Evolutionary conservation across 2,113 vertebrate species (phyloP), one percentile per base, ranked within the genome.

Genomic region (Pitta sordida): DNA sequence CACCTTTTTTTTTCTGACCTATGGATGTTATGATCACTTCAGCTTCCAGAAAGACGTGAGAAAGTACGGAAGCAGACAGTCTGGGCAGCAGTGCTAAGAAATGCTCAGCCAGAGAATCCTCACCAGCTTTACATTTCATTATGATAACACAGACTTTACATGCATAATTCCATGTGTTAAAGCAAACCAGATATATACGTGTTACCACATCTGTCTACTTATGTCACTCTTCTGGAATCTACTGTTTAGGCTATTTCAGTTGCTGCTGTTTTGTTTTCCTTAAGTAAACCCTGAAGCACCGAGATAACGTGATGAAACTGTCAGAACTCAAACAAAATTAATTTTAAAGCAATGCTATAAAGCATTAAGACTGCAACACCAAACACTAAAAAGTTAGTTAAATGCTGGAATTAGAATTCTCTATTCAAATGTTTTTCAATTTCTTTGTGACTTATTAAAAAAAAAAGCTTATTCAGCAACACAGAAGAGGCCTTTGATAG

Each of bases 71-170:
- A 90, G 22, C 46, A 78, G 36, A 76, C 49, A 56, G 64, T 30
- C 39, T 48, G 46, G 53, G 49, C 69, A 89, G 62, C 3, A 20
- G 39, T 74, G 83, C 79, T 59, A 80, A 65, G 48, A 37, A 93
- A 75, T 81, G 43, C 60, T 65, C 75, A 64, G 48, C 37, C 67
- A 65, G 68, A 68, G 32, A 68, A 75, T 56, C 22, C 64, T 34
- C 41, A 49, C 62, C 7, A 4, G 80, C 48, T 96, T 94, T 84
- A 49, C 83, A 86, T 89, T 84, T 78, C 77, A 82, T 94, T 93
- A 92, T 67, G 56, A 11, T 73, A 85, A 91, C 26, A 82, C 37
- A 85, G 37, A 56, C 22, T 91, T 90, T 91, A 86, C 67, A 85
- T 70, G 51, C 32, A 51, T 86, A 90, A 93, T 63, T 73, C 51